Percentiles rank a stretch among this genome's conserved stretches.
These are phyloP conservation scores for Phrynocephalus versicolor DNA, from an alignment of 2,113 vertebrate genomes.

Conservation along the genomic window DNA sequence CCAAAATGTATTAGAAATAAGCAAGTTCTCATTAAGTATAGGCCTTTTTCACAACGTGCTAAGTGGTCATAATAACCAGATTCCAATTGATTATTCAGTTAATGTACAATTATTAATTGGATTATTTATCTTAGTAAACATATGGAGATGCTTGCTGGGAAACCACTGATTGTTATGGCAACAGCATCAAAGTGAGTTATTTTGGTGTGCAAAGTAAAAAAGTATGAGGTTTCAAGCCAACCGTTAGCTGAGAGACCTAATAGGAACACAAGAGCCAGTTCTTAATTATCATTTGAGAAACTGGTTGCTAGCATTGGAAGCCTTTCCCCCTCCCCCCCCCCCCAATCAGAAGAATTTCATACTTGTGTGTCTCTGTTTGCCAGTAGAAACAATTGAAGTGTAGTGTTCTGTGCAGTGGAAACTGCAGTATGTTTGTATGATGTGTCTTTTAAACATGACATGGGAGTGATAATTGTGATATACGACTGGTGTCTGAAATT, in stretches of 20 bases:
- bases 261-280: constrained; percentile 9
- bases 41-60: not conserved
- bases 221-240: not conserved
- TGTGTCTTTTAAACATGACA: not conserved
- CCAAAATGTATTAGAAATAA: not conserved
- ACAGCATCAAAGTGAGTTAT: not conserved
- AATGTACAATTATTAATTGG: not conserved
- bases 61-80: not conserved
- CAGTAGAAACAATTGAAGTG: constrained; percentile 29
- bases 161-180: not conserved
- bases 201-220: not conserved
- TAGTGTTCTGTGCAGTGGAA: constrained; percentile 20
- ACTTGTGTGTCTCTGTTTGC: constrained; percentile 15
- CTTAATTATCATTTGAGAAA: constrained; percentile 8
- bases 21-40: not conserved
- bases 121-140: not conserved
- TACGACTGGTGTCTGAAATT: not conserved
- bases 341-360: constrained; percentile 26
- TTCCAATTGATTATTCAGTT: not conserved
- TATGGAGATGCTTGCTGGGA: not conserved
- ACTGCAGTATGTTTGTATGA: constrained; percentile 1
- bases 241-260: not conserved
- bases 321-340: constrained; percentile 24
- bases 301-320: constrained; percentile 18
- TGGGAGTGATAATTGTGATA: constrained; percentile 24